Evolutionary conservation across 2,888 invertebrate genomes (phyloP).

Genomic region (Tricholauxania praeusta): DNA sequence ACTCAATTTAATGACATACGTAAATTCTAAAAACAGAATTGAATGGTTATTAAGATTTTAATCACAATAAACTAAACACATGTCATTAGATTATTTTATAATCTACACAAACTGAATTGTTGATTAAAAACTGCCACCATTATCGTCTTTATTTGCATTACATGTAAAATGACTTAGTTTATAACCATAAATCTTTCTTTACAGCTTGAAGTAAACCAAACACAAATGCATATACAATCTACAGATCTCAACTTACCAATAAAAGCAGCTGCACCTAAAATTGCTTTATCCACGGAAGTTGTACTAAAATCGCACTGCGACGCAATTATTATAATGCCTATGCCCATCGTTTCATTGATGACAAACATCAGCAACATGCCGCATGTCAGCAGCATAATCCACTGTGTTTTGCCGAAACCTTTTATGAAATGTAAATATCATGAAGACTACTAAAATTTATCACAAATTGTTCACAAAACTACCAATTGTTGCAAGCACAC

Average conservation of each 20-base stretch:
- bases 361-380: constrained; percentile 77
- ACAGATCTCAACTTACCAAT: constrained; percentile 69
- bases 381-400: constrained; percentile 72
- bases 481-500: constrained; percentile 57
- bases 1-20: too few relatives aligned
- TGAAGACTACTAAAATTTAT: not conserved
- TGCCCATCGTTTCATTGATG: constrained; percentile 77
- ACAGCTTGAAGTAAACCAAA: too few relatives aligned
- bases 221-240: too few relatives aligned
- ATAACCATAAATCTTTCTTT: too few relatives aligned
- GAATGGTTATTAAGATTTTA: too few relatives aligned
- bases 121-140: too few relatives aligned
- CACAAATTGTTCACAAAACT: constrained; percentile 18
- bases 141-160: too few relatives aligned
- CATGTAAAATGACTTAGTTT: too few relatives aligned
- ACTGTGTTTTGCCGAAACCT: constrained; percentile 77
- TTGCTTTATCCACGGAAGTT: constrained; percentile 72
- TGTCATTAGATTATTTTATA: too few relatives aligned
- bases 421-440: constrained; percentile 27
- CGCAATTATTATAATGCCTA: constrained; percentile 77
- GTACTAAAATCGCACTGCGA: constrained; percentile 78
- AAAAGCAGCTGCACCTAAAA: constrained; percentile 76
- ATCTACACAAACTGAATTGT: too few relatives aligned
- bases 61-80: too few relatives aligned
- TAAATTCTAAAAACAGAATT: too few relatives aligned